These are phyloP conservation scores for Micropterix aruncella DNA, from an alignment of 2,888 invertebrate genomes.

Conservation along the genomic window DNA sequence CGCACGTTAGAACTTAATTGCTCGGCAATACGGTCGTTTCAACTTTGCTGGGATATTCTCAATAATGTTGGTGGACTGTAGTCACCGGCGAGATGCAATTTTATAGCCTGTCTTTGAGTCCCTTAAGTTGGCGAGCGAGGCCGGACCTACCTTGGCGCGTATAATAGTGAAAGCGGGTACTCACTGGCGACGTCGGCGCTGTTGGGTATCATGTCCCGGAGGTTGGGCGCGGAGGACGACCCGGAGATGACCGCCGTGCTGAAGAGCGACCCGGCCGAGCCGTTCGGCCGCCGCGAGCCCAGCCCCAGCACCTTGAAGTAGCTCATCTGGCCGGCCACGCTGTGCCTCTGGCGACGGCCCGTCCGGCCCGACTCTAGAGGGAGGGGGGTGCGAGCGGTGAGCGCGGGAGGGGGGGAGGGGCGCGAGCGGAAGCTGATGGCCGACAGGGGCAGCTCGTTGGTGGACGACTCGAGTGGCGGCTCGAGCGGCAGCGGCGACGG, in stretches of 20 bases:
- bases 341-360: slow-evolving; percentile 84
- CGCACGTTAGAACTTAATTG: too few species aligned
- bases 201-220: slow-evolving; percentile 74
- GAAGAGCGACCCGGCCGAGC: slow-evolving; percentile 75
- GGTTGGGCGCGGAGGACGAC: slow-evolving; percentile 82
- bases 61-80: too few species aligned
- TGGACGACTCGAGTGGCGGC: too few species aligned
- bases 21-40: too few species aligned
- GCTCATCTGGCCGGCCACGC: slow-evolving; percentile 91
- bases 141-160: too few species aligned
- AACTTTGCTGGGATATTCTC: too few species aligned
- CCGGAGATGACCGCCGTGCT: slow-evolving; percentile 94
- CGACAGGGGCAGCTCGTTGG: slow-evolving; percentile 53
- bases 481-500: too few species aligned
- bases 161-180: too few species aligned
- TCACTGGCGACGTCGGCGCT: slow-evolving; percentile 62
- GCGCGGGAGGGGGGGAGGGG: slow-evolving; percentile 20
- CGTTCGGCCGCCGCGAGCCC: slow-evolving; percentile 37
- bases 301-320: slow-evolving; percentile 84
- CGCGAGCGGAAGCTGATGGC: slow-evolving; percentile 32
- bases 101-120: too few species aligned
- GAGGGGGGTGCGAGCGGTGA: slow-evolving; percentile 21
- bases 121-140: too few species aligned
- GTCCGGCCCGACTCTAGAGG: slow-evolving; percentile 19
- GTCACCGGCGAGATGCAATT: too few species aligned